phyloP scores from a whole-genome alignment of 2,113 vertebrate genomes.

The Hippocampus mohnikei region DNA sequence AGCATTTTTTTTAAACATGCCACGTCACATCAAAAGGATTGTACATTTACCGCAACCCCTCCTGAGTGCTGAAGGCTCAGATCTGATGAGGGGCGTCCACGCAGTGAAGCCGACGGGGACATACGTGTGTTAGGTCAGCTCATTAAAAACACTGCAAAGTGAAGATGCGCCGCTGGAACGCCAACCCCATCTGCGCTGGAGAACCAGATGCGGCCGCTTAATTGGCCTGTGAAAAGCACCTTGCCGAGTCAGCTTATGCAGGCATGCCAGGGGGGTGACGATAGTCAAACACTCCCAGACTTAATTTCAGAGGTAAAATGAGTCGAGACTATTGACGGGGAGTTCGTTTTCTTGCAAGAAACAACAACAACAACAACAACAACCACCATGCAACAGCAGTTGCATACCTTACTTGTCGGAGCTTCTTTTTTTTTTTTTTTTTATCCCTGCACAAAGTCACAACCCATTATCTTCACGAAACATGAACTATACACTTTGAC shows the following conservation, averaged over 20 bases:
- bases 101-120: neutral
- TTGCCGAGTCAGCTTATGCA: slow-evolving; percentile 27
- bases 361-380: neutral
- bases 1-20: neutral
- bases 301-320: neutral
- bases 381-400: neutral
- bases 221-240: slow-evolving; percentile 34
- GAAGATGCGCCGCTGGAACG: neutral
- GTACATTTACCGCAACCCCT: neutral
- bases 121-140: slow-evolving; percentile 4
- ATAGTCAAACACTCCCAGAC: too few relatives aligned
- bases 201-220: slow-evolving; percentile 49
- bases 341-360: neutral
- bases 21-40: neutral
- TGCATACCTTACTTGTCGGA: too few relatives aligned
- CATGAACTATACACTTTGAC: neutral
- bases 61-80: neutral
- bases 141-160: slow-evolving; percentile 17
- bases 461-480: neutral
- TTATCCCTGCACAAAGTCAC: neutral
- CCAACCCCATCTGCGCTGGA: slow-evolving; percentile 21
- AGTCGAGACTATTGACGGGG: neutral
- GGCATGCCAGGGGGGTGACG: neutral
- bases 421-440: neutral
- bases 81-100: neutral